Evolutionary conservation across 2,797 vertebrate genomes (phyloP).

Genomic region (Craterocephalus amniculus): DNA sequence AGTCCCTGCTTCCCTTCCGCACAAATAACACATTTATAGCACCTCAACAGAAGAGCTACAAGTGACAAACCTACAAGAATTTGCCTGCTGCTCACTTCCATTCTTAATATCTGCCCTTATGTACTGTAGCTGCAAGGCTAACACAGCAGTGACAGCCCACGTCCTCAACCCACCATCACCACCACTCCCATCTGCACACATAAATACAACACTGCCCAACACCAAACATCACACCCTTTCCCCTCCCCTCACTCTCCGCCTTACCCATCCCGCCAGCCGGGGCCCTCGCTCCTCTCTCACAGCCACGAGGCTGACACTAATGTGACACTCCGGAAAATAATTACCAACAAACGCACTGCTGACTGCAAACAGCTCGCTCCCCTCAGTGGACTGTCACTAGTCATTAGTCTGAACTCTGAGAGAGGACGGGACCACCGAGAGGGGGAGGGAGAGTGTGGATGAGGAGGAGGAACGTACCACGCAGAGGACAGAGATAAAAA

Average conservation of each 20-base stretch:
- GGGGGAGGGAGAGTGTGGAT: conserved; percentile 30
- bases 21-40: not conserved
- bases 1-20: not conserved
- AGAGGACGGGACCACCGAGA: conserved; percentile 70
- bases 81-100: conserved; percentile 27
- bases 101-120: conserved; percentile 32
- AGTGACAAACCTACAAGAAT: conserved; percentile 13
- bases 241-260: conserved; percentile 37
- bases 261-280: conserved; percentile 59
- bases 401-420: conserved; percentile 89
- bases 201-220: conserved; percentile 64
- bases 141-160: conserved; percentile 66
- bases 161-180: conserved; percentile 52
- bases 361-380: conserved; percentile 96
- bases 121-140: conserved; percentile 55
- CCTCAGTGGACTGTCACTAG: conserved; percentile 95
- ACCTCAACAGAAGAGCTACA: conserved; percentile 15
- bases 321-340: conserved; percentile 99
- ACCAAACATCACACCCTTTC: conserved; percentile 71
- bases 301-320: conserved; percentile 95
- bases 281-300: conserved; percentile 87
- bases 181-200: conserved; percentile 46
- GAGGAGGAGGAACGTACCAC: conserved; percentile 48
- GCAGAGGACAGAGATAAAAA: conserved; percentile 51
- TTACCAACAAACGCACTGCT: conserved; percentile 98